A percentile compares a stretch with the other conserved stretches of the same genome.
phyloP scores from a whole-genome alignment of 2,888 invertebrate genomes.

The Dioctria rufipes region DNA sequence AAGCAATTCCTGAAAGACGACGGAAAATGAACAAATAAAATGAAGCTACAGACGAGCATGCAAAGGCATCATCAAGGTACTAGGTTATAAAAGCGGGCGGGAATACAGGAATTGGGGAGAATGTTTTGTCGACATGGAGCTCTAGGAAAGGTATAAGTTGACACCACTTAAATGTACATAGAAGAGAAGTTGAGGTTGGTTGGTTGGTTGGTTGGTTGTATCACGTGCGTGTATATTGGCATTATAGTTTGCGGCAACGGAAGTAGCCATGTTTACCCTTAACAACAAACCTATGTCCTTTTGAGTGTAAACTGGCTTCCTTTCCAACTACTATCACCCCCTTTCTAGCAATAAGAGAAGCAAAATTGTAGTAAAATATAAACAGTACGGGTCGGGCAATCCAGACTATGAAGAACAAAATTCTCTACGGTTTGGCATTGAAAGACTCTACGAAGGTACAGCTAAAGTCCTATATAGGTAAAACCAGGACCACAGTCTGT shows the following conservation, averaged over 20 bases:
- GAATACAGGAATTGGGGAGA: background rate
- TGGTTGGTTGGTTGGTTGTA: background rate
- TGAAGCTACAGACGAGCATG: conserved; percentile 18
- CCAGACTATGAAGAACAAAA: background rate
- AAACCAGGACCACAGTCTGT: conserved; percentile 19
- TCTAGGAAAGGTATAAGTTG: conserved; percentile 1
- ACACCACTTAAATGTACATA: conserved; percentile 33
- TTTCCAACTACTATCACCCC: background rate
- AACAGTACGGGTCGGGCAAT: conserved; percentile 5
- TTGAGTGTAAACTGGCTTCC: background rate
- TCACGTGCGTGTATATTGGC: background rate
- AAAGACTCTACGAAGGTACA: background rate
- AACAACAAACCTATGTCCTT: conserved; percentile 41
- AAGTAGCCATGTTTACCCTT: conserved; percentile 50
- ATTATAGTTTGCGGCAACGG: conserved; percentile 45
- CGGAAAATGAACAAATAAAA: conserved; percentile 15
- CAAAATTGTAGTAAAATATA: conserved; percentile 40
- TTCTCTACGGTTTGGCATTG: conserved; percentile 23
- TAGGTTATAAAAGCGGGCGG: conserved; percentile 25
- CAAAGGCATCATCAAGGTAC: conserved; percentile 38
- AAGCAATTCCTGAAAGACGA: conserved; percentile 37
- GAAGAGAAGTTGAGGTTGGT: background rate
- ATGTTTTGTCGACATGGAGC: conserved; percentile 4
- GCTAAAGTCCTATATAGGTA: too few species aligned
- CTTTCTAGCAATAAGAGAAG: conserved; percentile 5